Base-by-base conservation (phyloP, 2,888 invertebrate genomes). In the Steromphala cineraria region DNA sequence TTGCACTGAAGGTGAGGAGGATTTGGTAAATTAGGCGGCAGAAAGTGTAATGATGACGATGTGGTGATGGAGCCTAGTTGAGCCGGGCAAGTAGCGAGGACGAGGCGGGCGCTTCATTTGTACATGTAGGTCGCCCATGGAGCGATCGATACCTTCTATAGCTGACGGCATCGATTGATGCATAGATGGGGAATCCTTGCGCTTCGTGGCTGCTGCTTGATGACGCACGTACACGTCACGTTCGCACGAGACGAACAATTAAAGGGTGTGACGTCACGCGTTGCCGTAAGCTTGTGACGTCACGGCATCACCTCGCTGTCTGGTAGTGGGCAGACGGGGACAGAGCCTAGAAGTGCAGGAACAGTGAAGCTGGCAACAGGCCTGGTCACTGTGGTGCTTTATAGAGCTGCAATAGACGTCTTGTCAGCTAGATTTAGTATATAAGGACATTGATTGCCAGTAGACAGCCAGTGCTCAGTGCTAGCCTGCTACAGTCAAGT, bases 161-260 rank as follows among this genome's bases (percentile, higher is more conserved):
- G 71, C 36, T 71, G 10, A 21, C 62, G 62, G 62, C 28, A 19
- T 31, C 46, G 28, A 71, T 71, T 71, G 71, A 36, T 31, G 31
- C 31, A 19, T 71, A 40, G 31, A 36, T 40, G 71, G 71, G 71
- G 71, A 71, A 31, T 40, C 71, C 71, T 71, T 31, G 71, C n/a
- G 36, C 40, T 71, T 71, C 71, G 71, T 71, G 40, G 40, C 28
- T 36, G 36, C 36, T 36, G 71, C 36, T 7, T 15, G 71, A 71
- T 71, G 71, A 71, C 71, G 71, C 71, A 71, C 71, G 71, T 71
- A 31, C 31, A 71, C 71, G 71, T 71, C 71, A 71, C 71, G 71
- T 71, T 71, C 71, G 71, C 71, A 71, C 71, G 71, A 71, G 71
- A 71, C 71, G 71, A 71, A 71, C 71, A 71, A 71, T 71, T 71